Conservation (phyloP, 2,888 invertebrate species). For the Dorcus parallelipipedus region DNA sequence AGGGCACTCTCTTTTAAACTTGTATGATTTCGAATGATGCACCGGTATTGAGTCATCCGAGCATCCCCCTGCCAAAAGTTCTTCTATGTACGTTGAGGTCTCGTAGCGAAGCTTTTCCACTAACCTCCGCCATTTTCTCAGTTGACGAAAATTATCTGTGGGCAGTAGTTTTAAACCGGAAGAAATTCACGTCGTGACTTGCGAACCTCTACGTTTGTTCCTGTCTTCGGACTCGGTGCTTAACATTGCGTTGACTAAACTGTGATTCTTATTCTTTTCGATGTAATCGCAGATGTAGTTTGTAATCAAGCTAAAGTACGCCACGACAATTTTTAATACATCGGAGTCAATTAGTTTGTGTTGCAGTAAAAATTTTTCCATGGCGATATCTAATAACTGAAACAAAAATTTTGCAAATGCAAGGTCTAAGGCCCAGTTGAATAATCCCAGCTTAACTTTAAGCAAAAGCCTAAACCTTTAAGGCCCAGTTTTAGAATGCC, state of each 20-base stretch:
- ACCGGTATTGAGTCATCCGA: neutral
- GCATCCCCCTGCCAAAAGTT: conserved; percentile 3
- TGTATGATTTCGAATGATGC: conserved; percentile 5
- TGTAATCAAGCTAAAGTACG: conserved; percentile 17
- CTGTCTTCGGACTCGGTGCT: conserved; percentile 6
- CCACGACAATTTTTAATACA: conserved; percentile 7
- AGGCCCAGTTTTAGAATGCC: too few species aligned
- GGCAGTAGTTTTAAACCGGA: neutral
- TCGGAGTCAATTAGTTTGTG: conserved; percentile 7
- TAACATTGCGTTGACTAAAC: conserved; percentile 10
- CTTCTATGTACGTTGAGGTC: conserved; percentile 15
- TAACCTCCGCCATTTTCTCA: conserved; percentile 13
- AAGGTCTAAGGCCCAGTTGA: too few species aligned
- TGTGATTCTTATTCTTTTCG: conserved; percentile 10
- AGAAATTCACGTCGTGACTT: neutral
- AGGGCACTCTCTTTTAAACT: conserved; percentile 10
- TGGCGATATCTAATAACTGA: conserved; percentile 15
- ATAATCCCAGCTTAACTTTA: neutral
- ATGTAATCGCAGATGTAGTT: conserved; percentile 17
- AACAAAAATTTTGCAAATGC: neutral
- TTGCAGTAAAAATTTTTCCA: conserved; percentile 14
- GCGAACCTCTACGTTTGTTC: conserved; percentile 6
- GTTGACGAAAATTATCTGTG: conserved; percentile 7
- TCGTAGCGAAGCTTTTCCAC: conserved; percentile 10
- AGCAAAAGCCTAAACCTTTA: too few species aligned